Evolutionary conservation across 2,113 vertebrate species (phyloP), one percentile per base, ranked within the genome.

Genomic region (Trichomycterus rosablanca): DNA sequence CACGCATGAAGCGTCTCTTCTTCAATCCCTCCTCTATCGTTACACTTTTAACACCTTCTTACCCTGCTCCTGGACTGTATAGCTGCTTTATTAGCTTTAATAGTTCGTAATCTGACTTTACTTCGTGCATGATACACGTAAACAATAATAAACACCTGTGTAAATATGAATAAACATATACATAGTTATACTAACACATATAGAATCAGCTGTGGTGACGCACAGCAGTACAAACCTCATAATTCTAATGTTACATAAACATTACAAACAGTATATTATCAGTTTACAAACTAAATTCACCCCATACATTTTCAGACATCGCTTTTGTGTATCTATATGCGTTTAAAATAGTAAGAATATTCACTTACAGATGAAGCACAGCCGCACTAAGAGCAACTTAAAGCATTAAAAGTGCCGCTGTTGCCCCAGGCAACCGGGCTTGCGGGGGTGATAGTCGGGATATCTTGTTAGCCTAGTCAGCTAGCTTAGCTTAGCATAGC

Each of bases 351-450:
- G 7, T 0, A 22, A 35, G 1, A 23, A 37, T 22, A 0, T 19
- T 1, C 53, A 14, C 9, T 30, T 14, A n/a, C 4, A 8, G 40
- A 28, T 18, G 1, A 45, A 22, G 28, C 55, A 14, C 55, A 19
- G 28, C 16, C 30, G 55, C 7, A 32, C 42, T 20, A n/a, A 14
- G 3, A 1, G 37, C 26, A 59, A 59, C 56, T 59, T 59, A 32
- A 24, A 10, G 22, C 40, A 59, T 59, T 59, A 59, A 59, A 59
- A 59, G 56, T 59, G 56, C 42, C n/a, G 42, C 56, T 45, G 56
- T 45, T 59, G 56, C 56, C 56, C 43, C 40, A n/a, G 56, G 56
- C 42, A 58, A 59, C 56, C 37, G 26, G 42, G 56, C 40, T 59
- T 42, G 8, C 14, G 6, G 7, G 24, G 39, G 9, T 6, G 5